Conservation (phyloP, 2,113 vertebrate genomes). For the Indri indri region DNA sequence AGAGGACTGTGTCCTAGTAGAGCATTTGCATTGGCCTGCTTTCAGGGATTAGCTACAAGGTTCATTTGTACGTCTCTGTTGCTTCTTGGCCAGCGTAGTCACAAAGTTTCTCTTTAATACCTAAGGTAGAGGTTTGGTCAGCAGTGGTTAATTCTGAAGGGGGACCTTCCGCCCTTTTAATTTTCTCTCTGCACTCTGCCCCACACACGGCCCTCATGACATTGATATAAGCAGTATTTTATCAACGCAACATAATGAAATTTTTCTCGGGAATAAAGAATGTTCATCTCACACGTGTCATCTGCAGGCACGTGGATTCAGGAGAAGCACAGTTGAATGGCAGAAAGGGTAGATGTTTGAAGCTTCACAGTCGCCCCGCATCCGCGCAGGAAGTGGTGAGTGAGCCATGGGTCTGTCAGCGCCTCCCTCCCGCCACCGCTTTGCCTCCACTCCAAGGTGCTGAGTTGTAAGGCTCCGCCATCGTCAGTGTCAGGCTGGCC, state of each 20-base stretch:
- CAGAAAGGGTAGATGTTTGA: not conserved
- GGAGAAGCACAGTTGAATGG: not conserved
- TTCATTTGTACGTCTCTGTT: not conserved
- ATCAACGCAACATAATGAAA: not conserved
- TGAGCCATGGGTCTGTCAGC: not conserved
- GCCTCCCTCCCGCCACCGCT: not conserved
- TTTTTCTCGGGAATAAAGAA: not conserved
- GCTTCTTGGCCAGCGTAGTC: not conserved
- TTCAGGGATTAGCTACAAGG: not conserved
- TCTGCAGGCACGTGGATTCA: not conserved
- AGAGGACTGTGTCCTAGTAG: not conserved
- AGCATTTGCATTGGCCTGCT: not conserved
- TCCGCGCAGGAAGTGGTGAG: not conserved
- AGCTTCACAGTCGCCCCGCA: not conserved
- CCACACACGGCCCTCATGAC: not conserved
- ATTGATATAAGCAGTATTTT: not conserved
- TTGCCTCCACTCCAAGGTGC: conserved; percentile 42
- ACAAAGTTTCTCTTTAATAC: not conserved
- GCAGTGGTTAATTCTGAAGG: not conserved
- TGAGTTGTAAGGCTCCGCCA: conserved; percentile 24
- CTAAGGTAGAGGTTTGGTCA: not conserved
- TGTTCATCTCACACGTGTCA: not conserved
- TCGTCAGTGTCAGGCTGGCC: not conserved
- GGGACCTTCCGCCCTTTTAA: not conserved
- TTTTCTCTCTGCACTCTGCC: not conserved